Percentiles rank a stretch among this genome's conserved stretches.
Evolutionary conservation across 1,140 invertebrate genomes (phyloP).

Genomic region (Rhyzopertha dominica): DNA sequence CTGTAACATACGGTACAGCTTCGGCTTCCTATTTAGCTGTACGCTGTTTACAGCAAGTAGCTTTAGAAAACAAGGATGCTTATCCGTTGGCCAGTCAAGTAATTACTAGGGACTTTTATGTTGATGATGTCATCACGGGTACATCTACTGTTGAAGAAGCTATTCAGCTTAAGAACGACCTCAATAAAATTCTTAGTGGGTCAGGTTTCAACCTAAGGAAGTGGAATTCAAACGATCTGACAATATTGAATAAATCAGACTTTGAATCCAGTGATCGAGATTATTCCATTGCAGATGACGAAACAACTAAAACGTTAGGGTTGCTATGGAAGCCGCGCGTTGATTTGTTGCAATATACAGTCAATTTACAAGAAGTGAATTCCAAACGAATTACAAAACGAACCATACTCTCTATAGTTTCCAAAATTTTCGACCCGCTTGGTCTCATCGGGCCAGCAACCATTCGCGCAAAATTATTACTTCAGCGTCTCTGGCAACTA

Average conservation of each 20-base stretch:
- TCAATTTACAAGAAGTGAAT: neutral
- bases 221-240: conserved; percentile 26
- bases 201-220: conserved; percentile 25
- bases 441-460: conserved; percentile 7
- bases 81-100: conserved; percentile 34
- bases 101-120: conserved; percentile 43
- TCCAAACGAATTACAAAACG: conserved; percentile 2
- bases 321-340: neutral
- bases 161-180: conserved; percentile 23
- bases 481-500: conserved; percentile 7
- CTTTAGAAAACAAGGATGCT: conserved; percentile 27
- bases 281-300: conserved; percentile 5
- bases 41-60: conserved; percentile 32
- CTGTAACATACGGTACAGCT: conserved; percentile 40
- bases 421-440: conserved; percentile 14
- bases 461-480: conserved; percentile 7
- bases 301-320: conserved; percentile 6
- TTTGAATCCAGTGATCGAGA: neutral
- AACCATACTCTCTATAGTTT: conserved; percentile 2
- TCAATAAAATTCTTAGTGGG: conserved; percentile 18
- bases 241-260: neutral
- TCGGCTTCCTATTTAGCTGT: conserved; percentile 39
- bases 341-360: neutral
- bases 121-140: conserved; percentile 47
- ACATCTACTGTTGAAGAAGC: conserved; percentile 28